Conservation (phyloP, 1,140 invertebrate genomes). For the Scaptomyza pallida region DNA sequence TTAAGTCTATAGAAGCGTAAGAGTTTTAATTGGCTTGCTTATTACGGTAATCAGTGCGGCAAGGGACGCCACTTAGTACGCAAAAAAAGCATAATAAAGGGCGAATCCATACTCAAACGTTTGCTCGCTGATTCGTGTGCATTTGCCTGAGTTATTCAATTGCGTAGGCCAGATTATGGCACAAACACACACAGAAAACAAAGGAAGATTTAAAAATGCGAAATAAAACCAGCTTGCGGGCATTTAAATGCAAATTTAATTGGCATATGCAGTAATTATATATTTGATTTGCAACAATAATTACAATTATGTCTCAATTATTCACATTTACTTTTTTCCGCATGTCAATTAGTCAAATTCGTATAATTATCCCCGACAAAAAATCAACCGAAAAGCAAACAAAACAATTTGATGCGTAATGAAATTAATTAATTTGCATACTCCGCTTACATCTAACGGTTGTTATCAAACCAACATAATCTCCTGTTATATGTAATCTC, state of each 20-base stretch:
- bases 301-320: conserved; percentile 67
- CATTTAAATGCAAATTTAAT: conserved; percentile 76
- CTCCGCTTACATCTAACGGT: background rate
- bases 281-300: conserved; percentile 61
- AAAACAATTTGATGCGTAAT: conserved; percentile 13
- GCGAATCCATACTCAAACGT: background rate
- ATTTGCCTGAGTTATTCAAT: conserved; percentile 67
- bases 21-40: conserved; percentile 73
- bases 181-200: conserved; percentile 22
- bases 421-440: conserved; percentile 10
- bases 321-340: conserved; percentile 60
- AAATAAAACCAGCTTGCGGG: conserved; percentile 17
- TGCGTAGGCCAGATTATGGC: conserved; percentile 57
- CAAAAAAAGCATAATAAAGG: background rate
- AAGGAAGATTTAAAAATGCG: background rate
- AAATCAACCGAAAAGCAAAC: conserved; percentile 9
- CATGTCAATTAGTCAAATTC: conserved; percentile 72
- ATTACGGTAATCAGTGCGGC: conserved; percentile 64
- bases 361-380: conserved; percentile 45
- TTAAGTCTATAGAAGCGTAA: conserved; percentile 71
- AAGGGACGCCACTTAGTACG: conserved; percentile 13
- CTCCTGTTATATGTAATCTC: no score
- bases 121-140: conserved; percentile 52
- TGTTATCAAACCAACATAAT: no score
- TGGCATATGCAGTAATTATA: conserved; percentile 71